These are phyloP conservation scores for Scrobipalpa costella DNA, from an alignment of 2,888 invertebrate species.

Conservation along the genomic window DNA sequence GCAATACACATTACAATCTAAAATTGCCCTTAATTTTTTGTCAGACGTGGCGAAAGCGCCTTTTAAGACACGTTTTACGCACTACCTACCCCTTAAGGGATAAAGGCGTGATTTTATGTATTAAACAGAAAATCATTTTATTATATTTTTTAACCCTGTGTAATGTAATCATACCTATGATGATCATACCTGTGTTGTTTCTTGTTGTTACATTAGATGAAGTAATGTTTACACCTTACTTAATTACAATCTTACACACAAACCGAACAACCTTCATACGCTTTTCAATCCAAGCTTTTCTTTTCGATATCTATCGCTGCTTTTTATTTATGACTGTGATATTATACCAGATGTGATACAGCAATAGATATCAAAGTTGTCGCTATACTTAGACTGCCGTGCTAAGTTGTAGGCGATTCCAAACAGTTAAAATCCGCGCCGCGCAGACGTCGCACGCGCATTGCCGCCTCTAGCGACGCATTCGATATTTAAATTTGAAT, in stretches of 20 bases:
- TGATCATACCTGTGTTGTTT: too few species aligned
- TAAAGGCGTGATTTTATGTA: too few species aligned
- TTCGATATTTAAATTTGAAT: constrained; percentile 42
- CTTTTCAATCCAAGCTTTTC: not conserved
- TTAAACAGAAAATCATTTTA: too few species aligned
- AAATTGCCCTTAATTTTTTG: too few species aligned
- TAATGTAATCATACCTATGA: too few species aligned
- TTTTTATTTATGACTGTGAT: not conserved
- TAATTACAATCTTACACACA: not conserved
- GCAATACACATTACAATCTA: too few species aligned
- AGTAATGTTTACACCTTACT: not conserved
- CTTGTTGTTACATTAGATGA: too few species aligned
- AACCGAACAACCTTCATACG: not conserved
- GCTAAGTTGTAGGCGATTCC: constrained; percentile 33
- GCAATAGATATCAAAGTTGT: constrained; percentile 28
- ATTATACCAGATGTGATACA: not conserved
- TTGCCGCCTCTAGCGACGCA: constrained; percentile 39
- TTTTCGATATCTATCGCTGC: not conserved
- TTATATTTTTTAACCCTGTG: too few species aligned
- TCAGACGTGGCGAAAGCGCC: too few species aligned
- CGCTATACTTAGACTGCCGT: constrained; percentile 14
- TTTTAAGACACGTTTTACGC: too few species aligned
- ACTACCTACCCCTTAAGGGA: too few species aligned
- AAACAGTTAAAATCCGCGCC: constrained; percentile 72
- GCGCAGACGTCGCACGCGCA: constrained; percentile 74